Base-by-base conservation (phyloP, 1,140 invertebrate genomes). In the Nephotettix cincticeps region DNA sequence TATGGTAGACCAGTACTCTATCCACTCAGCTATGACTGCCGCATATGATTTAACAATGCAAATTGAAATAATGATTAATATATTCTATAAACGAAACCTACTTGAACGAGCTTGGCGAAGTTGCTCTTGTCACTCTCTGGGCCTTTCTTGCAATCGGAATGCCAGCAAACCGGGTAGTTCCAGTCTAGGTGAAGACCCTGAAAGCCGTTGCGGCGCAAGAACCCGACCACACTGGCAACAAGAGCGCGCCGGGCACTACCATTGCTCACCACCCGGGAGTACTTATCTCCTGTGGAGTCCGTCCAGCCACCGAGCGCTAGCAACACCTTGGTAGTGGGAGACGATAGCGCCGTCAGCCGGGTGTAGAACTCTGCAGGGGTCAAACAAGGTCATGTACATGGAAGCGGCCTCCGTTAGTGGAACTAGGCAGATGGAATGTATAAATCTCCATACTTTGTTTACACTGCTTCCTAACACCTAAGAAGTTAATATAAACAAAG, bases 121-220 rank as follows among this genome's bases (percentile, higher is more conserved):
- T 93, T 93, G 0, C 87, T 83, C 77, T 87, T 91, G 76, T 97
- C 94, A 0, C 86, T 86, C 0, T 84, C 83, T 0, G 91, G 89
- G 6, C 93, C 93, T 71, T 89, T 91, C 19, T 88, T 88, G 78
- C 94, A 97, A 76, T 95, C 90, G 76, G 91, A 93, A 74, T 96
- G 93, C 93, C 93, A 95, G 74, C 94, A 97, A 54, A 90, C 90
- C 0, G 94, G 94, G 79, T 95, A 96, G 77, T 94, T 94, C 94
- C 94, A 97, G 74, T 96, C 94, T 1, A 96, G 75, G 72, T 94
- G 93, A 0, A 97, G 78, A 19, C 94, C 94, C 70, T 90, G 85
- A 77, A 97, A 96, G 30, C 89, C 88, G 72, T 93, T 84, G 66
- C 86, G 84, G 14, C 87, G 84, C 4, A 97, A 77, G 75, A 93